Base-by-base conservation (phyloP, 1,140 invertebrate species). In the Trachymyrmex septentrionalis region DNA sequence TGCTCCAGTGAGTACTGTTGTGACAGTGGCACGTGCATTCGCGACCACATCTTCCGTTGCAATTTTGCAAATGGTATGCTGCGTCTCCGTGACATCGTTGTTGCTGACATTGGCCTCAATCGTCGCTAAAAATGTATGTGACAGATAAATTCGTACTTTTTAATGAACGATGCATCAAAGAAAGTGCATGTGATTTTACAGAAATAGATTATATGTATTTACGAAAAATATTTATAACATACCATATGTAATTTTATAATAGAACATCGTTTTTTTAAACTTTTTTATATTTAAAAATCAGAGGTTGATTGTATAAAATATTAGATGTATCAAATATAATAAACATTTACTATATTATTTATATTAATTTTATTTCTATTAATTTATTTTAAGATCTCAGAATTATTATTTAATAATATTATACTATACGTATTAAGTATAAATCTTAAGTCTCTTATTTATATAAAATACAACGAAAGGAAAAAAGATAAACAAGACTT, bases 11-110 rank as follows among this genome's bases (percentile, higher is more conserved):
- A 96, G 92, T 16, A 96, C 93, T 80, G 93, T 93, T 9, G 93
- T 94, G 9, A 95, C 93, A 1, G 95, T 96, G 2, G 95, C 93
- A 87, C 94, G 92, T 55, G 95, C 96, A 14, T 94, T 94, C 1
- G 95, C 94, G 2, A 95, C 91, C n/a, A 96, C 88, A 77, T 95
- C 92, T 63, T 95, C 92, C 0, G 94, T 95, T 7, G 91, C 93
- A 34, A 96, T 95, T 80, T 92, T 94, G 75, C 96, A 96, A 34
- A 89, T 94, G 0, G 95, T 93, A 53, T 94, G 91, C 53, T 95
- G 94, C 24, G 92, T 93, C 80, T 95, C 95, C 14, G 92, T 92
- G 0, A 92, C 89, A 16, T 92, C 92, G 50, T 90, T 89, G 53
- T 89, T 91, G 1, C 63, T 87, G 48, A 88, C 55, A 71, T 90